phyloP scores from a whole-genome alignment of 2,888 invertebrate genomes.

The Tachina fera region DNA sequence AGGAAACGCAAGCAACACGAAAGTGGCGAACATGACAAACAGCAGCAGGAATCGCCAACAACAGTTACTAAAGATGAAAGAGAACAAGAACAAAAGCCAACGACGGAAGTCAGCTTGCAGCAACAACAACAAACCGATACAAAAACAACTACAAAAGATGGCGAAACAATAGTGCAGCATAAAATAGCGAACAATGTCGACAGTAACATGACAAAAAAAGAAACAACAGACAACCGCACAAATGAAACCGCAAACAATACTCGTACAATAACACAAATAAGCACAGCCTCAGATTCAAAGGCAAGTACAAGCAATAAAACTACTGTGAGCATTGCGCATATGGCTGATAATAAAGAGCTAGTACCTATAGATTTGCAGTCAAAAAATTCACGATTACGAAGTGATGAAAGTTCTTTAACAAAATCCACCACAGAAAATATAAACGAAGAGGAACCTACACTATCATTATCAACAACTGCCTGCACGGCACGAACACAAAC shows the following conservation, averaged over 20 bases:
- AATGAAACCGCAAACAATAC: slow-evolving; percentile 70
- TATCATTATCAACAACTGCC: slow-evolving; percentile 25
- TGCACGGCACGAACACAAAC: slow-evolving; percentile 46
- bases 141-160: slow-evolving; percentile 44
- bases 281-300: slow-evolving; percentile 50
- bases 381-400: neutral
- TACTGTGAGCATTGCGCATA: neutral
- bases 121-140: slow-evolving; percentile 45
- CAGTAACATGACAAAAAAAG: slow-evolving; percentile 53
- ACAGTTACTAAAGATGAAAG: slow-evolving; percentile 44
- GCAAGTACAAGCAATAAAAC: slow-evolving; percentile 44
- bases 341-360: neutral
- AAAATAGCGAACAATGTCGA: slow-evolving; percentile 37
- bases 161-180: slow-evolving; percentile 49
- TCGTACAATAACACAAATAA: slow-evolving; percentile 35
- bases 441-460: slow-evolving; percentile 5
- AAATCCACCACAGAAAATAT: slow-evolving; percentile 10
- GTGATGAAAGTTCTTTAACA: slow-evolving; percentile 13
- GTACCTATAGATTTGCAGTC: slow-evolving; percentile 17
- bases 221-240: slow-evolving; percentile 51
- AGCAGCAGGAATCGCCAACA: slow-evolving; percentile 53
- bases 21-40: slow-evolving; percentile 50
- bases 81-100: slow-evolving; percentile 24
- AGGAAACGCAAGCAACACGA: slow-evolving; percentile 60
- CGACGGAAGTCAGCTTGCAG: slow-evolving; percentile 52